phyloP scores from a whole-genome alignment of 2,113 vertebrate species.

The Dascyllus trimaculatus region DNA sequence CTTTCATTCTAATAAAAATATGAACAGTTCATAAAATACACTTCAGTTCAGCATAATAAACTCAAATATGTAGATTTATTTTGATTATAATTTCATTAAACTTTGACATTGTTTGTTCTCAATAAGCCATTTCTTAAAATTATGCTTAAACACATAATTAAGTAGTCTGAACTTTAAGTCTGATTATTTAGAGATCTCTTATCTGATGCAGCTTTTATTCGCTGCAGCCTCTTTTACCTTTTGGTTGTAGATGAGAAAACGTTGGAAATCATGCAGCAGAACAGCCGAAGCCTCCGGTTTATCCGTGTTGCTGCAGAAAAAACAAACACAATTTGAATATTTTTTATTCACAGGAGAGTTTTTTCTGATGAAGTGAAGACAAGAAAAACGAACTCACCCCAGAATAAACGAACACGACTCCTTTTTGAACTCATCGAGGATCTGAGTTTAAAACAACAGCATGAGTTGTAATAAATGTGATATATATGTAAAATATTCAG shows the following conservation, averaged over 20 bases:
- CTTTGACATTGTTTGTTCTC: too few species aligned
- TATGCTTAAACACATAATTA: too few species aligned
- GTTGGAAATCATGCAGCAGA: slow-evolving; percentile 94
- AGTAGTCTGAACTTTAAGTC: too few species aligned
- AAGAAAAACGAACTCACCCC: slow-evolving; percentile 85
- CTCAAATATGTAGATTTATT: too few species aligned
- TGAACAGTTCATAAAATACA: too few species aligned
- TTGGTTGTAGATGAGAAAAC: slow-evolving; percentile 93
- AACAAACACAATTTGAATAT: not conserved
- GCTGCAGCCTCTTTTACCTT: slow-evolving; percentile 81
- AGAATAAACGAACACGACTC: slow-evolving; percentile 94
- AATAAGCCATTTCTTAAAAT: too few species aligned
- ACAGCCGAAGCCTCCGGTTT: slow-evolving; percentile 91
- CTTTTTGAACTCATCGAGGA: slow-evolving; percentile 96
- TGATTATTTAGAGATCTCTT: too few species aligned
- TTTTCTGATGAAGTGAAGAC: too few species aligned
- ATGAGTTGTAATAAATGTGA: not conserved
- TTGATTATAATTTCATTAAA: too few species aligned
- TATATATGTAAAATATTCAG: not conserved
- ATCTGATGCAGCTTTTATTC: too few species aligned
- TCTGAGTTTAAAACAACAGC: slow-evolving; percentile 77
- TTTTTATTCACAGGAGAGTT: not conserved
- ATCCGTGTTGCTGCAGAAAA: slow-evolving; percentile 89
- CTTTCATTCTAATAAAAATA: too few species aligned
- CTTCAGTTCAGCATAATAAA: not conserved